A percentile compares a stretch with the other conserved stretches of the same genome.
These are phyloP conservation scores for Caenorhabditis uteleia DNA, from an alignment of 2,888 invertebrate species.

Conservation along the genomic window DNA sequence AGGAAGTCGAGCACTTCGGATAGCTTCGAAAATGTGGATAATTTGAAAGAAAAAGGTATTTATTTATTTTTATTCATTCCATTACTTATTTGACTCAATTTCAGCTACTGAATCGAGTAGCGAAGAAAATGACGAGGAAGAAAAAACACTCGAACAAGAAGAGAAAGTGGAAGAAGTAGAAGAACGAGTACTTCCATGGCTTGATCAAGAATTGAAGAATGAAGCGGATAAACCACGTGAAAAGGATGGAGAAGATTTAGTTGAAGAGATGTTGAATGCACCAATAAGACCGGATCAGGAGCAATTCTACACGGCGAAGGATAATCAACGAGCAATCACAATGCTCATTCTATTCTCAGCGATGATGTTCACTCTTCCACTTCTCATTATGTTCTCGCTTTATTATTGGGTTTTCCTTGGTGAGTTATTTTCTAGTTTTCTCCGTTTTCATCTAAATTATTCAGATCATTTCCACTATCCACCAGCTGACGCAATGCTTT, in stretches of 20 bases:
- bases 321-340: slow-evolving; percentile 40
- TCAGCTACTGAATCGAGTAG: slow-evolving; percentile 17
- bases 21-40: slow-evolving; percentile 29
- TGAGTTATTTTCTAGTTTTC: slow-evolving; percentile 19
- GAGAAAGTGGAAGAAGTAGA: slow-evolving; percentile 10
- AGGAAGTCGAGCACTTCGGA: slow-evolving; percentile 34
- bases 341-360: slow-evolving; percentile 56
- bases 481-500: slow-evolving; percentile 53
- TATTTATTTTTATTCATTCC: slow-evolving; percentile 2
- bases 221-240: slow-evolving; percentile 16
- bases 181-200: slow-evolving; percentile 19
- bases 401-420: slow-evolving; percentile 61
- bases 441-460: slow-evolving; percentile 5
- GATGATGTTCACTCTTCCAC: slow-evolving; percentile 60
- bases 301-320: slow-evolving; percentile 47
- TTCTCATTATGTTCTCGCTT: slow-evolving; percentile 54
- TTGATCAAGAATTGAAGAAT: slow-evolving; percentile 32
- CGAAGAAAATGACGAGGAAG: neutral
- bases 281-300: slow-evolving; percentile 45
- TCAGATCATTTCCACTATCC: slow-evolving; percentile 54
- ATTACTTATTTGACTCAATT: neutral
- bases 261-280: slow-evolving; percentile 24
- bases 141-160: slow-evolving; percentile 1
- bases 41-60: slow-evolving; percentile 6
- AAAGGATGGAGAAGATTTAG: slow-evolving; percentile 29